Evolutionary conservation across 2,888 invertebrate genomes (phyloP).

Genomic region (Coleophora deauratella): DNA sequence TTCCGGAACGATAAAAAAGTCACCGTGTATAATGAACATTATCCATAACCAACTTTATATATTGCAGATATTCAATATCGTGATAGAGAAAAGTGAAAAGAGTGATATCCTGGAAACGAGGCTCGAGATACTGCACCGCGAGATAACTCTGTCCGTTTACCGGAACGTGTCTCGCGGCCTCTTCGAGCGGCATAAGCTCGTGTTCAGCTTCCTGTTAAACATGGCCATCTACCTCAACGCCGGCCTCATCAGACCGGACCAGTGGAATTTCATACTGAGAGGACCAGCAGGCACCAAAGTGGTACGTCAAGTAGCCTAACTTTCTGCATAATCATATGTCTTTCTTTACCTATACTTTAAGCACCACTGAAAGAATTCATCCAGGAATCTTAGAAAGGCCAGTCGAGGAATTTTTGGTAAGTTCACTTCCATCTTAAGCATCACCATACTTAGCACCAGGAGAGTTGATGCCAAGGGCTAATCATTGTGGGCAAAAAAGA

Average conservation of each 20-base stretch:
- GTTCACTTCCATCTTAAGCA: too few species aligned
- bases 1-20: too few species aligned
- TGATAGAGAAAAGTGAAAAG: constrained; percentile 84
- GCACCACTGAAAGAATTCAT: too few species aligned
- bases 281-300: constrained; percentile 78
- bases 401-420: too few species aligned
- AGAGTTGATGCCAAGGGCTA: too few species aligned
- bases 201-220: constrained; percentile 89
- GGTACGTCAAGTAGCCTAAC: too few species aligned
- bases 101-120: constrained; percentile 78
- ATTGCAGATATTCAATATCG: constrained; percentile 85
- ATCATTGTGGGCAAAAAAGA: too few species aligned
- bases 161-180: constrained; percentile 91
- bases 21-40: too few species aligned
- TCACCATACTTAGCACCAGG: too few species aligned
- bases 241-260: constrained; percentile 70
- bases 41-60: too few species aligned
- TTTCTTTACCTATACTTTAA: too few species aligned
- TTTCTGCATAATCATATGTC: not conserved
- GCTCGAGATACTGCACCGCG: constrained; percentile 79
- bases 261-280: constrained; percentile 87
- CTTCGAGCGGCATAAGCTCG: constrained; percentile 92
- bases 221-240: constrained; percentile 81
- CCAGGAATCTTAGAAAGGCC: too few species aligned
- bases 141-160: constrained; percentile 88